Conservation (phyloP, 2,797 vertebrate genomes). For the Eutrigla gurnardus region DNA sequence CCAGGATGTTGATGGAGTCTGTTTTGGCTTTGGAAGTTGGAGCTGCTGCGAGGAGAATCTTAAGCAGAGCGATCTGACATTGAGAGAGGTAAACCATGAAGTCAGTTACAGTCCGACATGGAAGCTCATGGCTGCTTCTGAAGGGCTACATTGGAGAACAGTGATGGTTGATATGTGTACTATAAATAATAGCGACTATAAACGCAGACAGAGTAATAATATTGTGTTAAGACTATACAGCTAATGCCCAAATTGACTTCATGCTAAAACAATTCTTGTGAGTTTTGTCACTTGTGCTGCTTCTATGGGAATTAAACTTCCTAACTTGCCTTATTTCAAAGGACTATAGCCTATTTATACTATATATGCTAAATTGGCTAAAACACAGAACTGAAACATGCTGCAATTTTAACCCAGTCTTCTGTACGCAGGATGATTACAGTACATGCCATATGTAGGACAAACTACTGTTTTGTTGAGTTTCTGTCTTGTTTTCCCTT, state of each 20-base stretch:
- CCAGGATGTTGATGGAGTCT: slow-evolving; percentile 98
- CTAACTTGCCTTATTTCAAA: too few species aligned
- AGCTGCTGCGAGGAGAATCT: slow-evolving; percentile 96
- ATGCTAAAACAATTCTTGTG: neutral
- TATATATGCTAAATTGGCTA: neutral
- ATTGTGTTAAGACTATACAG: neutral
- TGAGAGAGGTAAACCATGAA: slow-evolving; percentile 2
- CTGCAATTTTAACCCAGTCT: neutral
- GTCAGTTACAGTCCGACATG: neutral
- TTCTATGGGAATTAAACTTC: neutral
- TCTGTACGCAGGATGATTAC: neutral
- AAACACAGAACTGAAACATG: neutral
- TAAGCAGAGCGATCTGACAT: slow-evolving; percentile 93
- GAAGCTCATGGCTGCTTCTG: neutral
- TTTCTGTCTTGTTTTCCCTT: too few species aligned
- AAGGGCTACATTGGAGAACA: neutral
- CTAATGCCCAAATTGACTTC: neutral
- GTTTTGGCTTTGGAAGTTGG: slow-evolving; percentile 99
- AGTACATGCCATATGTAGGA: neutral
- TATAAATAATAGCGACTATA: too few species aligned
- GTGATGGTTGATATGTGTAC: neutral
- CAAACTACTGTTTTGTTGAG: too few species aligned
- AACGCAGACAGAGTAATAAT: too few species aligned
- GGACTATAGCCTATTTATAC: too few species aligned
- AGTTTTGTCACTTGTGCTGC: neutral